These are phyloP conservation scores for Upupa epops DNA, from an alignment of 2,113 vertebrate species.

Conservation along the genomic window DNA sequence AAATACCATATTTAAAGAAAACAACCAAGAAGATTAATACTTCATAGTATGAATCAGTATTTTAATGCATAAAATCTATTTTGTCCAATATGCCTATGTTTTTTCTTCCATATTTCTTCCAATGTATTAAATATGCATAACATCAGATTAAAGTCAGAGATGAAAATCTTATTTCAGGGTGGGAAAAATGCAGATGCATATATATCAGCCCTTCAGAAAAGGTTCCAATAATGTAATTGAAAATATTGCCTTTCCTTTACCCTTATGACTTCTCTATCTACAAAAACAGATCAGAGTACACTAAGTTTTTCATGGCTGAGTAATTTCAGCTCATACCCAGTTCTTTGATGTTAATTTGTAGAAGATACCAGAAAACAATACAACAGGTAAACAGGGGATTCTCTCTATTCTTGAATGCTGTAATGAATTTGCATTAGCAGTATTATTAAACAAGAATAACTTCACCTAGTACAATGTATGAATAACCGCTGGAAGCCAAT, in stretches of 20 bases:
- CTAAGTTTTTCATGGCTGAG: not conserved
- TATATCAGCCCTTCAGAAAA: not conserved
- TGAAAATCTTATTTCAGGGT: not conserved
- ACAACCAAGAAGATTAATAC: not conserved
- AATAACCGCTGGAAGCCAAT: not conserved
- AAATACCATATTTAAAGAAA: not conserved
- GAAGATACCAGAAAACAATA: not conserved
- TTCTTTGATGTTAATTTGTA: fast-evolving
- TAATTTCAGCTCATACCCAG: not conserved
- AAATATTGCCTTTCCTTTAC: not conserved
- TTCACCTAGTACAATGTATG: not conserved
- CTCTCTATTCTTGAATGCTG: not conserved
- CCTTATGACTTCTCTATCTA: not conserved
- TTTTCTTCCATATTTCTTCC: not conserved
- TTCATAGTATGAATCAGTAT: not conserved
- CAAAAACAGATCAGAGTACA: not conserved
- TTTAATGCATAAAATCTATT: not conserved
- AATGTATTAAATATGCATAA: not conserved
- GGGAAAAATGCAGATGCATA: not conserved
- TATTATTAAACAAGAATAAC: not conserved
- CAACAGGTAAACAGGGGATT: not conserved
- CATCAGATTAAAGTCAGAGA: not conserved
- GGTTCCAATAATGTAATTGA: not conserved
- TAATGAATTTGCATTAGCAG: not conserved
- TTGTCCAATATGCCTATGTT: not conserved